Base-by-base conservation (phyloP, 2,113 vertebrate genomes). In the Podarcis cretensis region DNA sequence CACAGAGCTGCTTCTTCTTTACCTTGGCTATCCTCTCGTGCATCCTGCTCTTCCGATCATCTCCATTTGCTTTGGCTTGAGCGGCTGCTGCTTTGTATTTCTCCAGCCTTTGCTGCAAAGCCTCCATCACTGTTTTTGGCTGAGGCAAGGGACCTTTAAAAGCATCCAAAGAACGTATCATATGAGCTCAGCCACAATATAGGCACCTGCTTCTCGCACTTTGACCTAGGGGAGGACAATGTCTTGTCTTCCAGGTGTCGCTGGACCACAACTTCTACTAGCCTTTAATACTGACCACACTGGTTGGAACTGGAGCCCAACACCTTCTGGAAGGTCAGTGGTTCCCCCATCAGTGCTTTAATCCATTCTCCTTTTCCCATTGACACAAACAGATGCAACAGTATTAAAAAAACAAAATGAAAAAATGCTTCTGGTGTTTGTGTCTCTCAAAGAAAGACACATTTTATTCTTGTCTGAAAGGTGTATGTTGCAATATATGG, bases 21-120 rank as follows among this genome's bases (percentile, higher is more conserved):
- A 99, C 99, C 98, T 99, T 99, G 90, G 97, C 98, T 59, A 99
- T 99, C 65, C 98, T 98, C 30, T 99, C 98, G 0, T 99, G 98
- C 99, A 99, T 99, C 71, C 99, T 97, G 85, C 98, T 97, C 92
- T 99, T 99, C 85, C 99, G 97, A 8, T 98, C 98, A 1, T 99
- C 97, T 3, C 98, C 98, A 1, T 90, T 94, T 16, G 97, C 96
- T 95, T 97, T 98, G 57, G 99, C 98, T 95, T 99, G 98, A 89
- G 94, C 91, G 13, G 97, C 97, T 4, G 98, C 98, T 37, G 98
- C 97, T 59, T 66, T 96, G 91, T 99, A 99, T 92, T 98, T 98
- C 84, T 97, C 97, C 85, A 98, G 95, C 89, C 99, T 97, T 93
- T 99, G 98, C 87, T 99, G 98, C 16, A 99, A 91, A 3, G 98